A percentile compares a stretch with the other conserved stretches of the same genome.
phyloP scores from a whole-genome alignment of 1,140 invertebrate genomes.

The Drosophila lacteicornis region DNA sequence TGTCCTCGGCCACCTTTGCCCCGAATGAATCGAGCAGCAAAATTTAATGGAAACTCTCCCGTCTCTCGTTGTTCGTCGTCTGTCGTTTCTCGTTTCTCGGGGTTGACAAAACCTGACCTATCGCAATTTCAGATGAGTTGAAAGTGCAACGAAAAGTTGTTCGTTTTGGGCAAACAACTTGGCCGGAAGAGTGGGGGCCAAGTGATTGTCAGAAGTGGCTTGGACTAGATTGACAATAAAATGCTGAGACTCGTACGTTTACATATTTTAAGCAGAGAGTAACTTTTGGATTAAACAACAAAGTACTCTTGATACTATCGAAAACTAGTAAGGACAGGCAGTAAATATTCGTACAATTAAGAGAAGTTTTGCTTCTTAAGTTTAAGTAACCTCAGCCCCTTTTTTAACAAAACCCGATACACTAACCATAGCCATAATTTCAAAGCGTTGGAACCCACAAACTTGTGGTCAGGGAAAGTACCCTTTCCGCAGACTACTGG shows the following conservation, averaged over 20 bases:
- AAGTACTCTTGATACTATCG: neutral
- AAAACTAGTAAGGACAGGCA: neutral
- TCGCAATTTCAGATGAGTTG: conserved; percentile 39
- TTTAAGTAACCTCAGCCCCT: neutral
- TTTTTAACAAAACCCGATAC: neutral
- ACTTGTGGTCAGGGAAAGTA: conserved; percentile 24
- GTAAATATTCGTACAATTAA: too few species aligned
- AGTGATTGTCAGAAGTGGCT: conserved; percentile 10
- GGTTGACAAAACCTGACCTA: conserved; percentile 37
- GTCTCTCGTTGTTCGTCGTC: conserved; percentile 2
- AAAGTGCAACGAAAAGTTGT: conserved; percentile 17
- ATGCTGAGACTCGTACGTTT: neutral
- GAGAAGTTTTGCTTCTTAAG: too few species aligned
- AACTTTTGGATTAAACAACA: neutral
- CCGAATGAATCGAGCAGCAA: conserved; percentile 25
- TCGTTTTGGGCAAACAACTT: conserved; percentile 20
- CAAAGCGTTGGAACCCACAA: neutral
- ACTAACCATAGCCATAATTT: conserved; percentile 1
- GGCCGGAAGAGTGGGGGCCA: neutral
- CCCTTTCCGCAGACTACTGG: conserved; percentile 33
- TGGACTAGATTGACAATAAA: neutral
- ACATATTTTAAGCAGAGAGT: neutral
- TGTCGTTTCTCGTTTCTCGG: neutral
- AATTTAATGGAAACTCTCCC: conserved; percentile 27
- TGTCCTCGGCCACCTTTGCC: conserved; percentile 39